phyloP scores from a whole-genome alignment of 2,797 vertebrate genomes.

The Valencia hispanica region DNA sequence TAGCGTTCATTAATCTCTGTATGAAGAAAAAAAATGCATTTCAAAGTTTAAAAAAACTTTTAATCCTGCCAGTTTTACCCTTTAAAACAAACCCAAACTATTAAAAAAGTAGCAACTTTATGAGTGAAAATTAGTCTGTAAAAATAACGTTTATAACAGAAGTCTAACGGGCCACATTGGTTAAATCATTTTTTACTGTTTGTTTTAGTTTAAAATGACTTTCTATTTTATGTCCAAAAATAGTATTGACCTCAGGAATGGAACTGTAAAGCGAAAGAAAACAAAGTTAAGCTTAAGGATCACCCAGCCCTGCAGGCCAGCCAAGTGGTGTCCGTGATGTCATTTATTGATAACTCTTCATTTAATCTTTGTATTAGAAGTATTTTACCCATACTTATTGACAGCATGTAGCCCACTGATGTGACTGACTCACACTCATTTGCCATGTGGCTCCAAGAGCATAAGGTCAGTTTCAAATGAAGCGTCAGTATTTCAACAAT shows the following conservation, averaged over 20 bases:
- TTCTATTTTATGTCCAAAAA: background rate
- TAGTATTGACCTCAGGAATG: conserved; percentile 40
- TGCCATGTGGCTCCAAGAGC: conserved; percentile 77
- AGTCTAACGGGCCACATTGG: background rate
- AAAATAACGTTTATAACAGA: background rate
- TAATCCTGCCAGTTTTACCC: background rate
- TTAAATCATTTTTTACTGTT: background rate
- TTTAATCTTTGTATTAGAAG: conserved; percentile 43
- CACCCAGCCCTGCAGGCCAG: conserved; percentile 38
- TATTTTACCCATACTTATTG: conserved; percentile 43
- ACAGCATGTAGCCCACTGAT: conserved; percentile 44
- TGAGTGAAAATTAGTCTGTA: background rate
- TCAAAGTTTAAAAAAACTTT: background rate
- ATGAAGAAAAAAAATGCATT: background rate
- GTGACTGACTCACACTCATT: conserved; percentile 67
- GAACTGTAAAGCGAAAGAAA: conserved; percentile 54
- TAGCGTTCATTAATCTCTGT: background rate
- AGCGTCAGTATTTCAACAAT: conserved; percentile 77
- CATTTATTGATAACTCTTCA: conserved; percentile 48
- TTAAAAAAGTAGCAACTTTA: background rate
- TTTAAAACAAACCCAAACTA: background rate
- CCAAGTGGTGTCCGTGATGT: conserved; percentile 45
- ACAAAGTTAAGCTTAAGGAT: conserved; percentile 47
- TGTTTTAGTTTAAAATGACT: background rate
- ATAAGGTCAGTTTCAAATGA: conserved; percentile 78